Conservation (phyloP, 2,113 vertebrate species). For the Sula dactylatra region DNA sequence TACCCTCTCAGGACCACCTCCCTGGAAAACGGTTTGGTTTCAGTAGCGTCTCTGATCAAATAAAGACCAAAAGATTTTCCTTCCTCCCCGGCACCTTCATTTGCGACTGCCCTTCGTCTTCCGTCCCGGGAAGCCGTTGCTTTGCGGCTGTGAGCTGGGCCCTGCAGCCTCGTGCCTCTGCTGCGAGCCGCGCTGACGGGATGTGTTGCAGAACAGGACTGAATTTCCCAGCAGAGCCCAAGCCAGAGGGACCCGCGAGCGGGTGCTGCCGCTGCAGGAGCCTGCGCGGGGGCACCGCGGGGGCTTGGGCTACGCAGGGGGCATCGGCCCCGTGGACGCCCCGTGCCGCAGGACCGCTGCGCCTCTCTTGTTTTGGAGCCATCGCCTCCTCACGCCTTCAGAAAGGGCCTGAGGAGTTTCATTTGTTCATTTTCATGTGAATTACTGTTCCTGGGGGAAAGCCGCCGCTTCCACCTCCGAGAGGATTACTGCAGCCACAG, state of each 20-base stretch:
- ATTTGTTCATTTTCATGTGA: not conserved
- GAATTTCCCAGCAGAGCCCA: not conserved
- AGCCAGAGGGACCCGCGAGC: rapidly evolving
- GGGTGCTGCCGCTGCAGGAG: not conserved
- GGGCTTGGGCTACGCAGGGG: rapidly evolving
- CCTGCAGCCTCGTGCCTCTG: not conserved
- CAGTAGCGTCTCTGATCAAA: not conserved
- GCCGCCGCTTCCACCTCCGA: not conserved
- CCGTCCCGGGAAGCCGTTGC: not conserved
- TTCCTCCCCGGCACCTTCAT: not conserved
- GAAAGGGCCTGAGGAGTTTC: not conserved
- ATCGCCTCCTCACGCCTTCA: not conserved
- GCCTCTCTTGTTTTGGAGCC: rapidly evolving
- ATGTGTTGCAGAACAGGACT: rapidly evolving
- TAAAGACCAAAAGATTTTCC: not conserved
- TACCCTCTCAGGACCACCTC: not conserved
- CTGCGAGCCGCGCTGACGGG: rapidly evolving
- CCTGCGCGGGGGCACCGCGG: rapidly evolving
- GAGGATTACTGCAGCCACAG: not conserved
- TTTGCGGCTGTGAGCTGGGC: rapidly evolving
- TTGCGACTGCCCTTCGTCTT: not conserved
- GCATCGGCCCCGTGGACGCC: not conserved
- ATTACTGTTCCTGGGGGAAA: not conserved
- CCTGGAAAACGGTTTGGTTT: not conserved
- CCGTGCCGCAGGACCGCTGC: not conserved